A percentile compares a stretch with the other conserved stretches of the same genome.
Evolutionary conservation across 2,888 invertebrate genomes (phyloP).

Genomic region (Serrognathus titanus): DNA sequence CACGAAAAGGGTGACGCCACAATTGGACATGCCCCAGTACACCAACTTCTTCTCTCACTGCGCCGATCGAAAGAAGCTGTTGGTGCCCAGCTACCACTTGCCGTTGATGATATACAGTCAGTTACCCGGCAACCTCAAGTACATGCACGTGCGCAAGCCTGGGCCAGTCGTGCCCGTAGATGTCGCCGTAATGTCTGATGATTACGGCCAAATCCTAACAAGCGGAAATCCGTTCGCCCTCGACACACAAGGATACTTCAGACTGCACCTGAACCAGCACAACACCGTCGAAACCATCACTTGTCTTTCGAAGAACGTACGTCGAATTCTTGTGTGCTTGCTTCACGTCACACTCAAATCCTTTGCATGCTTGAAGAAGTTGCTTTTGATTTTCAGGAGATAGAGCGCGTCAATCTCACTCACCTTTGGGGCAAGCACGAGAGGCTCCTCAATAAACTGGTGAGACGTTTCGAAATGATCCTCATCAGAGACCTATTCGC

Average conservation of each 20-base stretch:
- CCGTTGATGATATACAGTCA: slow-evolving; percentile 50
- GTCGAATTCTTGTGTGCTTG: background rate
- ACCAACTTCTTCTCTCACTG: background rate
- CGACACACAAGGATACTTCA: slow-evolving; percentile 56
- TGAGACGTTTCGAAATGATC: slow-evolving; percentile 57
- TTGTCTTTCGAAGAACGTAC: slow-evolving; percentile 51
- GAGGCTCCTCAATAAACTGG: slow-evolving; percentile 64
- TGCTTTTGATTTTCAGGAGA: slow-evolving; percentile 3
- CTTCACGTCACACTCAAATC: background rate
- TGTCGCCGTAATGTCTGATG: slow-evolving; percentile 44
- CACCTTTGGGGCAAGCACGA: slow-evolving; percentile 71
- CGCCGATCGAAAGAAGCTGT: background rate
- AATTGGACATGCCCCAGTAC: background rate
- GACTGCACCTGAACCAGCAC: slow-evolving; percentile 56
- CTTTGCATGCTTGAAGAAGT: background rate
- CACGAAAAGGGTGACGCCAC: slow-evolving; percentile 21
- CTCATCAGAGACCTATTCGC: slow-evolving; percentile 64
- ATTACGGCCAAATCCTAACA: slow-evolving; percentile 53
- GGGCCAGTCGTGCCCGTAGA: slow-evolving; percentile 55
- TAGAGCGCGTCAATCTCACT: slow-evolving; percentile 12
- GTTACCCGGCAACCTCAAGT: slow-evolving; percentile 61
- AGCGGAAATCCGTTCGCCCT: slow-evolving; percentile 53
- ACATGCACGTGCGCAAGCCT: slow-evolving; percentile 57
- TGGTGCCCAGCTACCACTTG: slow-evolving; percentile 41
- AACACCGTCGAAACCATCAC: slow-evolving; percentile 58